Evolutionary conservation across 2,113 vertebrate genomes (phyloP), one percentile per base, ranked within the genome.

Genomic region (Suricata suricatta): DNA sequence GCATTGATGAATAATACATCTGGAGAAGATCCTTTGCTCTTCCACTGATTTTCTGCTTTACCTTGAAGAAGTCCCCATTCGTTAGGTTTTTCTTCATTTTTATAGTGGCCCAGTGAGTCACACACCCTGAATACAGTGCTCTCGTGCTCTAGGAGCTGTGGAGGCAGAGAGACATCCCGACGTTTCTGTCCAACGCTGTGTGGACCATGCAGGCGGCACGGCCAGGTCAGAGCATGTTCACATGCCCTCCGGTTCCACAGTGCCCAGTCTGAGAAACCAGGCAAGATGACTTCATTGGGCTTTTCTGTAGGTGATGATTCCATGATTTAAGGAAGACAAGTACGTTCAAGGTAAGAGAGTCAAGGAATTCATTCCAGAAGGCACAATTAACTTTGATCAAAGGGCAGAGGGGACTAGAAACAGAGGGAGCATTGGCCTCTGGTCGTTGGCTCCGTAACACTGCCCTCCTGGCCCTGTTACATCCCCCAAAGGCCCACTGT

Each of bases 401-500:
- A 82, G 71, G 86, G n/a, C 33, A 13, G 1, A 25, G 13, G 17
- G 11, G 10, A 14, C 7, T 2, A 6, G 33, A 15, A 7, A 11
- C 13, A 14, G 13, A 25, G 69, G 15, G 3, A 3, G 15, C 23
- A 4, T 57, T 0, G 3, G 66, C 14, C 2, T 17, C 57, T 10
- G 15, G 0, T 54, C 33, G 33, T 23, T 0, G 0, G 17, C 35
- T 80, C 13, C 13, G 4, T 11, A 52, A 14, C 2, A 0, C 0
- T 1, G 6, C 2, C 19, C 0, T 66, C 5, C 47, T 4, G 0
- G 0, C 17, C 6, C 17, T 1, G 1, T 47, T n/a, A 79, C 38
- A 52, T n/a, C 41, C 33, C 15, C 12, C 2, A 0, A 0, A 0
- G 1, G 52, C 8, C 5, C 9, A 33, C 60, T 21, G 1, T 0